Base-by-base conservation (phyloP, 2,797 vertebrate genomes). In the Darevskia nairensis region DNA sequence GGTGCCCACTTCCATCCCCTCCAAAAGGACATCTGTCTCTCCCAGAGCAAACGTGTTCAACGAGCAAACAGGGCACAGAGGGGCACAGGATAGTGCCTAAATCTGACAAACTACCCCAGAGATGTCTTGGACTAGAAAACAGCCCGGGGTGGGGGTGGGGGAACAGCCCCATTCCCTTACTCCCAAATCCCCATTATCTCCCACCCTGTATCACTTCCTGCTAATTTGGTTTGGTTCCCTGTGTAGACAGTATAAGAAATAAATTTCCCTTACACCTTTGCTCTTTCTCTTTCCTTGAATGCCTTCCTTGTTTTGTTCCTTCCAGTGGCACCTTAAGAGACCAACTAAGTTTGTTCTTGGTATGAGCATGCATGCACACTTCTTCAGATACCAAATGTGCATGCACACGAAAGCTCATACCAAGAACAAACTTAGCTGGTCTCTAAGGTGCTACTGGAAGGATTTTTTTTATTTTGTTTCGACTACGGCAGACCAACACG, bases 141-240 rank as follows among this genome's bases (percentile, higher is more conserved):
- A n/a, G 13, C 6, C 27, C n/a, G 8, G 41, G 81, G 66, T 29
- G 50, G 50, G 50, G 35, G 35, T 35, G 35, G 35, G 50, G 50
- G n/a, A 82, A 19, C 27, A 32, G 25, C 17, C 61, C 3, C 15
- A 55, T 39, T 44, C 0, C 10, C 61, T 61, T 29, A 17, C 13
- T 1, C 15, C 13, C 50, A 55, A 55, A 21, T 17, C 39, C 13
- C 41, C 39, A 27, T 9, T 44, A 25, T 8, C 8, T 25, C 39
- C 64, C 15, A 21, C 4, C 9, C 25, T 1, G 4, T 27, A 13
- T 66, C 80, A 66, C 8, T 8, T 23, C 35, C 35, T 25, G n/a
- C 23, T 41, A 32, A 84, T 89, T 77, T 80, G 64, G 32, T 87
- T 75, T 17, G 15, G 46, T 81, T 92, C 79, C 71, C 87, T 15